phyloP scores from a whole-genome alignment of 2,888 invertebrate genomes.

The Drosophila stalkeri region DNA sequence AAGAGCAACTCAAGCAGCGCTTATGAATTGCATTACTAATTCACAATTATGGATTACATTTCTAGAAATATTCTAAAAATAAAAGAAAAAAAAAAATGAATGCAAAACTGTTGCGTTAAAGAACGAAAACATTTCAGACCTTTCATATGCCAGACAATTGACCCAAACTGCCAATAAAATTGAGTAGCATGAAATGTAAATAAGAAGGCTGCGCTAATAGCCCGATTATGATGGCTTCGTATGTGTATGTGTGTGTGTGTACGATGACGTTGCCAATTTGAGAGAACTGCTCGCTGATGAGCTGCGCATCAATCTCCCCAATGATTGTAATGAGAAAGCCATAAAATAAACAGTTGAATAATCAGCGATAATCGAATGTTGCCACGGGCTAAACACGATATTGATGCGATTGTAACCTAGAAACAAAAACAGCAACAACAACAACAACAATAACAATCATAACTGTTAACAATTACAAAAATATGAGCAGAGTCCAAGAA shows the following conservation, averaged over 20 bases:
- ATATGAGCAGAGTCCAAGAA: slow-evolving; percentile 1
- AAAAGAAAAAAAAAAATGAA: background rate
- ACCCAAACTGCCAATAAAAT: slow-evolving; percentile 77
- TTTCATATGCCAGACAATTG: slow-evolving; percentile 73
- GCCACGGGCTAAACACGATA: slow-evolving; percentile 66
- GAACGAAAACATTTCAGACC: slow-evolving; percentile 32
- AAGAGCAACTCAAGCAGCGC: background rate
- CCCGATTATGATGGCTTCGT: slow-evolving; percentile 66
- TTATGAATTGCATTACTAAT: slow-evolving; percentile 20
- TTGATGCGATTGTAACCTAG: slow-evolving; percentile 49
- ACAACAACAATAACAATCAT: slow-evolving; percentile 17
- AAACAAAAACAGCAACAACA: slow-evolving; percentile 9
- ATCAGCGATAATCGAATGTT: slow-evolving; percentile 66
- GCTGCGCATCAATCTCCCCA: slow-evolving; percentile 18
- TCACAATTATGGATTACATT: slow-evolving; percentile 12
- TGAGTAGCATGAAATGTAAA: slow-evolving; percentile 77
- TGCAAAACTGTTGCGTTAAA: slow-evolving; percentile 22
- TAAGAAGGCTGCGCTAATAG: slow-evolving; percentile 73
- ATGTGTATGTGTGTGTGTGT: slow-evolving; percentile 9
- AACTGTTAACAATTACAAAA: slow-evolving; percentile 21
- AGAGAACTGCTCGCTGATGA: slow-evolving; percentile 35
- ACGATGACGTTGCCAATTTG: slow-evolving; percentile 74
- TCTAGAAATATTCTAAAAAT: slow-evolving; percentile 1
- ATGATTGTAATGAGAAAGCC: slow-evolving; percentile 74
- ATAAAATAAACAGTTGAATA: slow-evolving; percentile 81